These are phyloP conservation scores for Ganaspis brasiliensis DNA, from an alignment of 2,888 invertebrate species.

Conservation along the genomic window DNA sequence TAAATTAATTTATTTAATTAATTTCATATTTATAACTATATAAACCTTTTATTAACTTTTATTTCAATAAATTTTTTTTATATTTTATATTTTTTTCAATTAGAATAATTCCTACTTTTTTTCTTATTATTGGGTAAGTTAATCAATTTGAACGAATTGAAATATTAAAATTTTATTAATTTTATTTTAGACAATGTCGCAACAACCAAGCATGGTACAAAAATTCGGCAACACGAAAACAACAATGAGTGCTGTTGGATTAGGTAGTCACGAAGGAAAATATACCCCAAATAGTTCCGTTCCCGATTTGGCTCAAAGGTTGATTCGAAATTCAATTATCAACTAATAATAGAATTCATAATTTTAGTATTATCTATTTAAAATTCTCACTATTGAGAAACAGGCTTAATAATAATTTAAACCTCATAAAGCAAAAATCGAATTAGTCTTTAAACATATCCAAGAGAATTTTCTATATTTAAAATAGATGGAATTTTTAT, in stretches of 20 bases:
- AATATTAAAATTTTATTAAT: background rate
- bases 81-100: conserved; percentile 14
- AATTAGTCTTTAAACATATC: too few species aligned
- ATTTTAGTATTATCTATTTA: too few species aligned
- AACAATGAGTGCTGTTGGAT: conserved; percentile 84
- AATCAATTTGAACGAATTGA: background rate
- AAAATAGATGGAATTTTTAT: too few species aligned
- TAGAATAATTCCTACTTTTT: too few species aligned
- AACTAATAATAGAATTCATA: too few species aligned
- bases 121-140: too few species aligned
- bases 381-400: too few species aligned
- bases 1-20: too few species aligned
- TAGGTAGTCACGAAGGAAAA: conserved; percentile 91
- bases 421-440: too few species aligned
- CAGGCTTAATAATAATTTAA: too few species aligned
- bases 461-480: too few species aligned
- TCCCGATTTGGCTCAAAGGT: conserved; percentile 84
- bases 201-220: conserved; percentile 81
- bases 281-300: conserved; percentile 89
- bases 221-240: conserved; percentile 90
- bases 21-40: background rate
- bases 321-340: conserved; percentile 46
- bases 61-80: conserved; percentile 4
- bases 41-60: too few species aligned
- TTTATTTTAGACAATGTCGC: conserved; percentile 69